Conservation (phyloP, 2,113 vertebrate genomes). For the Lamprotornis superbus region DNA sequence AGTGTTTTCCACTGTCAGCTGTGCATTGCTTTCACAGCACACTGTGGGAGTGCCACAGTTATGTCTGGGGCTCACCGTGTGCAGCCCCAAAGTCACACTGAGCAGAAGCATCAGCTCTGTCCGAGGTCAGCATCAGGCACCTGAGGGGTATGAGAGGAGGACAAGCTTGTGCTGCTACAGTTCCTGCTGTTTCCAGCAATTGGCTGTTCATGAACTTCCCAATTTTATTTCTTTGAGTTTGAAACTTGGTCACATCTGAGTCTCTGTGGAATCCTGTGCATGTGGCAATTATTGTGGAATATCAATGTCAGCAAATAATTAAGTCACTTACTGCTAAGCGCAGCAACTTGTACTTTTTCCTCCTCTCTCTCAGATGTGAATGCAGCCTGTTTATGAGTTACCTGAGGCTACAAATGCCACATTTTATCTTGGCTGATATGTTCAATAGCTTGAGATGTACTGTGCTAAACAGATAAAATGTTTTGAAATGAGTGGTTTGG, state of each 20-base stretch:
- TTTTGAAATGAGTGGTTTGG: not conserved
- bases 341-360: not conserved
- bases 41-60: not conserved
- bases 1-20: not conserved
- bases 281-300: not conserved
- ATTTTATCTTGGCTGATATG: conserved; percentile 20
- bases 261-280: not conserved
- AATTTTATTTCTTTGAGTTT: not conserved
- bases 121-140: not conserved
- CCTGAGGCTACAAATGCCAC: conserved; percentile 24
- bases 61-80: fast-evolving
- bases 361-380: not conserved
- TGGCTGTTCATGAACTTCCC: not conserved
- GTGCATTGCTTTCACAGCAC: not conserved
- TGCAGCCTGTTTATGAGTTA: not conserved
- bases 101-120: not conserved
- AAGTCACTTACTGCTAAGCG: not conserved
- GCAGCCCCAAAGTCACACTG: fast-evolving
- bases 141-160: not conserved
- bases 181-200: not conserved
- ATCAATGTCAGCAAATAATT: conserved; percentile 29
- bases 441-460: conserved; percentile 8
- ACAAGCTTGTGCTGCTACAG: not conserved
- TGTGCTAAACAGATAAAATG: conserved; percentile 25
- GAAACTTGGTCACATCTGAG: not conserved